Conservation (phyloP, 2,113 vertebrate species). For the Sceloporus undulatus region DNA sequence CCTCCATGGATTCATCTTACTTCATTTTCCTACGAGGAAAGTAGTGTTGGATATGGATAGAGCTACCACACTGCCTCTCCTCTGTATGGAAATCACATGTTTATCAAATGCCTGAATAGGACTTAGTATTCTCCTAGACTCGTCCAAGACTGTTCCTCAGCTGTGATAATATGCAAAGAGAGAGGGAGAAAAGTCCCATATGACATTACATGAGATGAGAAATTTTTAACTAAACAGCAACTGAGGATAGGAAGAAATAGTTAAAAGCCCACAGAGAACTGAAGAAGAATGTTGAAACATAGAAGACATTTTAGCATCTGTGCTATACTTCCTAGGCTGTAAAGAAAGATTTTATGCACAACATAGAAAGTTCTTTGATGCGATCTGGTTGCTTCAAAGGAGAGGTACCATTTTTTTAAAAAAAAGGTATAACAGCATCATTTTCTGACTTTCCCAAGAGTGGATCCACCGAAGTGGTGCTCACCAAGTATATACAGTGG, state of each 20-base stretch:
- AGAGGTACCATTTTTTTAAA: not conserved
- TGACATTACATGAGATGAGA: conserved; percentile 8
- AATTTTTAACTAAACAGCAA: not conserved
- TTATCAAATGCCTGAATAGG: too few relatives aligned
- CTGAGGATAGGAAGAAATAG: not conserved
- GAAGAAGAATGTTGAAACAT: not conserved
- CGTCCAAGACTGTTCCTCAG: not conserved
- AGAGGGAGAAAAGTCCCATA: not conserved
- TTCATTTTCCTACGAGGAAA: too few relatives aligned
- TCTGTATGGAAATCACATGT: too few relatives aligned
- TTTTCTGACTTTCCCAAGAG: not conserved
- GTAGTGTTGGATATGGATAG: too few relatives aligned
- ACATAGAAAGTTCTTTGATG: conserved; percentile 3
- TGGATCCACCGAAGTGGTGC: not conserved
- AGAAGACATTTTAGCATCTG: conserved; percentile 1
- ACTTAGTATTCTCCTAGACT: conserved; percentile 21
- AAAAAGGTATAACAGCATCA: not conserved
- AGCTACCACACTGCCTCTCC: too few relatives aligned
- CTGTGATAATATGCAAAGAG: not conserved
- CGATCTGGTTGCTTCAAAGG: not conserved
- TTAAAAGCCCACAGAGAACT: conserved; percentile 28
- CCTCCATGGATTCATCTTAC: too few relatives aligned
- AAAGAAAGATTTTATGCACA: conserved; percentile 13
- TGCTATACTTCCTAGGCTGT: not conserved
- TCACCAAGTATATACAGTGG: not conserved